Percentiles rank a stretch among this genome's conserved stretches.
Conservation (phyloP, 2,113 vertebrate genomes). For the Trichomycterus rosablanca region DNA sequence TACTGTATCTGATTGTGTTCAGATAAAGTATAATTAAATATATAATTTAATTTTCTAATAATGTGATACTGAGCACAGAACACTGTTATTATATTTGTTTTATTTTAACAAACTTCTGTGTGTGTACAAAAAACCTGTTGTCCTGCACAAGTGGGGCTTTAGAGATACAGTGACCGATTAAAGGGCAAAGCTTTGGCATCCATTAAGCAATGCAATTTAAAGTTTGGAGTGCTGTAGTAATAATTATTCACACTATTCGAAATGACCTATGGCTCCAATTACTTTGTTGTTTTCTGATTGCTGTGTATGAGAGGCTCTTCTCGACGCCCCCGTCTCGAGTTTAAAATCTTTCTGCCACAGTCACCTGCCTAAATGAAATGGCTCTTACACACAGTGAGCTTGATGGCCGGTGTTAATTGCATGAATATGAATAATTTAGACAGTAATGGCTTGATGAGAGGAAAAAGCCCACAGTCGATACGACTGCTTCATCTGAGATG, state of each 20-base stretch:
- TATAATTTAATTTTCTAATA: too few relatives aligned
- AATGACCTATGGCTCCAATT: constrained; percentile 31
- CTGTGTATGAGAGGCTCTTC: constrained; percentile 27
- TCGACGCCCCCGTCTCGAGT: constrained; percentile 30
- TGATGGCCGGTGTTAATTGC: constrained; percentile 61
- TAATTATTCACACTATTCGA: constrained; percentile 16
- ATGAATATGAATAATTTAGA: constrained; percentile 65
- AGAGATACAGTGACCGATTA: too few relatives aligned
- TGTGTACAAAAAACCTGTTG: too few relatives aligned
- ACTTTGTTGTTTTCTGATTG: constrained; percentile 40
- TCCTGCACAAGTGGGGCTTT: too few relatives aligned
- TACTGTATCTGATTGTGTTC: too few relatives aligned
- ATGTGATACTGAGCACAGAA: too few relatives aligned
- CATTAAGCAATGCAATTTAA: constrained; percentile 25
- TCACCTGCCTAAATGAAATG: constrained; percentile 24
- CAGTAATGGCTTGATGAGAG: constrained; percentile 60
- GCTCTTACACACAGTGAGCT: constrained; percentile 24
- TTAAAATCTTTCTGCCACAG: constrained; percentile 34
- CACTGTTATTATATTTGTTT: too few relatives aligned
- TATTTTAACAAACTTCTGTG: too few relatives aligned
- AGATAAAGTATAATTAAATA: too few relatives aligned
- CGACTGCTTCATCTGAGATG: constrained; percentile 55
- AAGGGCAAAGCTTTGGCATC: constrained; percentile 7
- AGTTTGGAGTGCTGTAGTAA: constrained; percentile 27
- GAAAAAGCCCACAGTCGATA: constrained; percentile 59